Conservation (phyloP, 2,888 invertebrate species). For the Stenurella melanura region DNA sequence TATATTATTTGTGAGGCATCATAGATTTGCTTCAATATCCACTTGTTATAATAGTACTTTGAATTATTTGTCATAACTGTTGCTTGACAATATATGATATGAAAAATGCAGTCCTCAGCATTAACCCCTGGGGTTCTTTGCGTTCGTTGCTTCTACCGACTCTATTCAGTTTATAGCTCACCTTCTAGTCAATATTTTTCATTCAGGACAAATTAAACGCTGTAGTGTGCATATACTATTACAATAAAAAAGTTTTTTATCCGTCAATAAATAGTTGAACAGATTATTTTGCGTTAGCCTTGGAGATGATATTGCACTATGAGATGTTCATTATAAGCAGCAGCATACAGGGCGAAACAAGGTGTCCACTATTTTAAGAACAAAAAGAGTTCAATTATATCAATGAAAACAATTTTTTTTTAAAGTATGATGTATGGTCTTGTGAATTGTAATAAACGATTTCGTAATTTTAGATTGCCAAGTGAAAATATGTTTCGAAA, state of each 20-base stretch:
- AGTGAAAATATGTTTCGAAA: too few relatives aligned
- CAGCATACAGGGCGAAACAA: too few relatives aligned
- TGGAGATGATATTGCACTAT: too few relatives aligned
- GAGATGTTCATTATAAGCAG: too few relatives aligned
- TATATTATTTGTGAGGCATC: not conserved
- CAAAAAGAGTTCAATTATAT: too few relatives aligned
- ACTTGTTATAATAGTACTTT: not conserved
- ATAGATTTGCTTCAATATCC: not conserved
- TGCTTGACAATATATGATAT: not conserved
- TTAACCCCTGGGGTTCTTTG: not conserved
- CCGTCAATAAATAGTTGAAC: not conserved
- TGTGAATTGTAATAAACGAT: too few relatives aligned
- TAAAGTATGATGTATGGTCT: too few relatives aligned
- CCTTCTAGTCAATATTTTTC: not conserved
- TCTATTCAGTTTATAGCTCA: not conserved
- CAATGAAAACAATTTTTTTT: too few relatives aligned
- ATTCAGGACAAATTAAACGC: not conserved
- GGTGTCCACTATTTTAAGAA: too few relatives aligned
- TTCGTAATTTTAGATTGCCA: too few relatives aligned
- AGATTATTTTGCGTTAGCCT: not conserved
- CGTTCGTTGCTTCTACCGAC: not conserved
- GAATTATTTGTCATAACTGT: not conserved
- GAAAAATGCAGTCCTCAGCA: not conserved
- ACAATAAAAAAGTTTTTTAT: slow-evolving; percentile 7
- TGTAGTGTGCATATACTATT: not conserved